Evolutionary conservation across 2,113 vertebrate genomes (phyloP), one percentile per base, ranked within the genome.

Genomic region (Hippoglossus stenolepis): DNA sequence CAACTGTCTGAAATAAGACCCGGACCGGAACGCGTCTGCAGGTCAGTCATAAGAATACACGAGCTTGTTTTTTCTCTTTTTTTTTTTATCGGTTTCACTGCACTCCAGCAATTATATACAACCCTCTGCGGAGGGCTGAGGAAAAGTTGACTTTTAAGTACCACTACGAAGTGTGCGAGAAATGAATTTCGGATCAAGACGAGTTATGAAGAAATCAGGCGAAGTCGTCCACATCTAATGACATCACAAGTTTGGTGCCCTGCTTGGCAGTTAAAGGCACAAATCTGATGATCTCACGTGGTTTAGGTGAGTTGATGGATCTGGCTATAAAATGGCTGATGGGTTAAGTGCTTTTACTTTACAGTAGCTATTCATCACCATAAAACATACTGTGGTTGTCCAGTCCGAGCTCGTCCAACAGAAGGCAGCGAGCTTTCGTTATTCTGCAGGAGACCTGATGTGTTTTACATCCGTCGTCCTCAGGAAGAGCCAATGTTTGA

Each of bases 241-340:
- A 93, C 88, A 91, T 93, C 91, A 86, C 87, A 85, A 90, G 88
- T 91, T 91, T 89, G 91, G 88, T 93, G 92, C 92, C 92, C 92
- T 93, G 92, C 92, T 91, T 93, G 91, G 92, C 92, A 93, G 92
- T 90, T 90, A 86, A 93, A 93, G 92, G 91, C 92, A 93, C 91
- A 83, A 91, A 88, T 91, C 91, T 90, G 90, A 92, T 92, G 92
- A 91, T 87, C 88, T 87, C 84, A 85, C 86, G 10, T 75, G 86
- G 80, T 88, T 81, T 23, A 12, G 84, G 83, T 76, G 88, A 83
- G 65, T 49, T 71, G 82, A 89, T 83, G 79, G 77, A 86, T 75
- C 73, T 67, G 85, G 67, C 54, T 83, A 65, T 80, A 60, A 74
- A 82, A 85, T 73, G 79, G 78, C n/a, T 15, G 62, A 84, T 69